A percentile compares a stretch with the other conserved stretches of the same genome.
Evolutionary conservation across 2,888 invertebrate species (phyloP).

Genomic region (Eumacrocentrus americanus): DNA sequence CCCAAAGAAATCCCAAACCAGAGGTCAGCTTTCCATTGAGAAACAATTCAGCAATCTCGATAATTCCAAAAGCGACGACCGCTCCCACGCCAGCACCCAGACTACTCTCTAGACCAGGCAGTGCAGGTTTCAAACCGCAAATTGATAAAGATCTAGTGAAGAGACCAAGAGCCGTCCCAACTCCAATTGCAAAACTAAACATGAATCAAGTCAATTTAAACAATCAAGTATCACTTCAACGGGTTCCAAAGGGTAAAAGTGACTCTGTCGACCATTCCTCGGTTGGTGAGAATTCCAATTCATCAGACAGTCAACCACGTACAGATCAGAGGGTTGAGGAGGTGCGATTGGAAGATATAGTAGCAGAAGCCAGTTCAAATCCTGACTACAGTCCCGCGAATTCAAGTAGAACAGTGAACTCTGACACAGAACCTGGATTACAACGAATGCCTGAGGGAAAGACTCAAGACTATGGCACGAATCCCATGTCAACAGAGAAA

Average conservation of each 20-base stretch:
- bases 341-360: conserved; percentile 57
- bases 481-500: conserved; percentile 34
- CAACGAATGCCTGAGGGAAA: conserved; percentile 48
- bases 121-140: conserved; percentile 52
- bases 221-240: conserved; percentile 55
- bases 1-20: conserved; percentile 47
- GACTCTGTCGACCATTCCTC: conserved; percentile 51
- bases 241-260: conserved; percentile 52
- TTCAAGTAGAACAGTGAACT: conserved; percentile 47
- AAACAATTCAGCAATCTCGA: conserved; percentile 61
- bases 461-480: conserved; percentile 41
- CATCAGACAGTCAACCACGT: conserved; percentile 55
- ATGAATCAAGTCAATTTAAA: conserved; percentile 52
- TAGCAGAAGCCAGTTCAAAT: conserved; percentile 54
- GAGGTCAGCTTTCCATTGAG: conserved; percentile 58
- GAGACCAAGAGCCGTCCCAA: conserved; percentile 51
- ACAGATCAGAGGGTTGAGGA: conserved; percentile 58
- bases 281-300: conserved; percentile 59
- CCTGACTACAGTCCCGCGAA: conserved; percentile 52
- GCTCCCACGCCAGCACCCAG: conserved; percentile 35
- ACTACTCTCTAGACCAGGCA: conserved; percentile 46
- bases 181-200: conserved; percentile 56
- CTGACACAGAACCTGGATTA: conserved; percentile 48
- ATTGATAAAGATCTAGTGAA: conserved; percentile 53
- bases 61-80: conserved; percentile 57